These are phyloP conservation scores for Sebastes matsubarae DNA, from an alignment of 2,797 vertebrate species.

Conservation along the genomic window DNA sequence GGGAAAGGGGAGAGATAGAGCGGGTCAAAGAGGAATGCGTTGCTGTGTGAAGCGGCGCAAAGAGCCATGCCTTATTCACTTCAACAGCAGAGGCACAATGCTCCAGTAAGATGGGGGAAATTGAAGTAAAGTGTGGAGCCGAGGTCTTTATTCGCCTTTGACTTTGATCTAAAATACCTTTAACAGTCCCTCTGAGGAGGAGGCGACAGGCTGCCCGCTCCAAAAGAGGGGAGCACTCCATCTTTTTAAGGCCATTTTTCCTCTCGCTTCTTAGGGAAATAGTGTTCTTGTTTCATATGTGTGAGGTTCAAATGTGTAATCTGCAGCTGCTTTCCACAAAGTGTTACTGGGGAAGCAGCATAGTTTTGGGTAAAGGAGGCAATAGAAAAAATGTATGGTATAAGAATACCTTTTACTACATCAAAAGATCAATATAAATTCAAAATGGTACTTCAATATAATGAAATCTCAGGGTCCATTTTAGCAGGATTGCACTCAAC, in stretches of 20 bases:
- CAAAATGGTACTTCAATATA: neutral
- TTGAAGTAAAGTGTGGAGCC: slow-evolving; percentile 69
- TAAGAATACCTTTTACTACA: neutral
- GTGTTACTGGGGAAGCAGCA: neutral
- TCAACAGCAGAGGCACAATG: slow-evolving; percentile 60
- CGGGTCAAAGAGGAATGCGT: slow-evolving; percentile 48
- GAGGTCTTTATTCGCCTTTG: slow-evolving; percentile 65
- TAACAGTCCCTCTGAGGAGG: slow-evolving; percentile 59
- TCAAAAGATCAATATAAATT: slow-evolving; percentile 2
- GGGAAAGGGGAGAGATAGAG: neutral
- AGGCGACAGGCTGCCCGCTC: slow-evolving; percentile 25
- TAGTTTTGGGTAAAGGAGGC: neutral
- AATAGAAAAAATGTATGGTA: neutral
- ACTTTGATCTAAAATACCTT: slow-evolving; percentile 77
- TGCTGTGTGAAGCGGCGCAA: slow-evolving; percentile 43
- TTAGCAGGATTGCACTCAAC: neutral
- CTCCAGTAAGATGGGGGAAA: slow-evolving; percentile 56
- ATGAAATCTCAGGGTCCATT: slow-evolving; percentile 1
- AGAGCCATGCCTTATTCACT: slow-evolving; percentile 62
- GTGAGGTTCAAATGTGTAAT: slow-evolving; percentile 7
- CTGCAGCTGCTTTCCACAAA: neutral
- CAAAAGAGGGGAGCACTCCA: slow-evolving; percentile 13
- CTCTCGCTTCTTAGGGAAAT: slow-evolving; percentile 24
- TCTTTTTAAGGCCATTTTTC: slow-evolving; percentile 24
- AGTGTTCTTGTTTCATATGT: slow-evolving; percentile 38